phyloP scores from a whole-genome alignment of 2,888 invertebrate species.

The Autographa gamma region DNA sequence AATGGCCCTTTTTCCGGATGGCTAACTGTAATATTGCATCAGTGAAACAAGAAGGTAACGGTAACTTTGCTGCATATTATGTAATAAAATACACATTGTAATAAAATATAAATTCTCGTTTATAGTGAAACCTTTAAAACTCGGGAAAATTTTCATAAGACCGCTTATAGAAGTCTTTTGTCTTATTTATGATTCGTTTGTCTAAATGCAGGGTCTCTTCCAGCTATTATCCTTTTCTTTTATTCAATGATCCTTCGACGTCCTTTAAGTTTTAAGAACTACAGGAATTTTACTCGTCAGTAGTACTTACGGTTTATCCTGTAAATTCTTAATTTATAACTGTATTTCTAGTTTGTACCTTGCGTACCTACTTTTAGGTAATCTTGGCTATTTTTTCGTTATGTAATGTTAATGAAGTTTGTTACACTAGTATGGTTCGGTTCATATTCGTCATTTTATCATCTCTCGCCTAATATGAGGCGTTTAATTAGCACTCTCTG shows the following conservation, averaged over 20 bases:
- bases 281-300: no score
- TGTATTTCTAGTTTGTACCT: background rate
- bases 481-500: conserved; percentile 28
- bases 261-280: no score
- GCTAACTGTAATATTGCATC: conserved; percentile 10
- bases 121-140: no score
- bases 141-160: no score
- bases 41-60: conserved; percentile 9
- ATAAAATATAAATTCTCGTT: background rate
- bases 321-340: background rate
- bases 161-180: no score
- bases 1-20: background rate
- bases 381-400: no score
- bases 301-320: no score
- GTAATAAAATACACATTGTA: background rate
- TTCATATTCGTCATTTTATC: conserved; percentile 13
- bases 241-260: no score
- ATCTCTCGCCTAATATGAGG: conserved; percentile 32
- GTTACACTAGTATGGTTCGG: conserved; percentile 2
- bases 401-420: conserved; percentile 18
- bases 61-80: background rate
- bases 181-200: no score
- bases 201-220: no score
- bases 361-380: conserved; percentile 13
- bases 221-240: no score